Percentiles rank a stretch among this genome's conserved stretches.
Evolutionary conservation across 2,797 vertebrate genomes (phyloP).

Genomic region (Lateolabrax maculatus): DNA sequence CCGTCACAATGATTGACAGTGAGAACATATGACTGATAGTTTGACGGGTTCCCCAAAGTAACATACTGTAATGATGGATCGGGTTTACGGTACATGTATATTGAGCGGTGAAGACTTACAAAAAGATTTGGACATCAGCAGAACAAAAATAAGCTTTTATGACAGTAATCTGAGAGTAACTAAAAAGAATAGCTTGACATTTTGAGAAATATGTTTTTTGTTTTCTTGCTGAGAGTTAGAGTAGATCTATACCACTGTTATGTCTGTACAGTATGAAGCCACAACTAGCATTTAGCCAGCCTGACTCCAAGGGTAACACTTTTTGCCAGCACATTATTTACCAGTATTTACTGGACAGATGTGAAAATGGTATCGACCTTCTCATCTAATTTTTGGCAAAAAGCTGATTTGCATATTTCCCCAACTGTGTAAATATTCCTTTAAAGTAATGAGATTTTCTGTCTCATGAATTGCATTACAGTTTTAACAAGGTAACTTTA

Average conservation of each 20-base stretch:
- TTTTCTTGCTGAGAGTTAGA: neutral
- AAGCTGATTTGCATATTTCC: neutral
- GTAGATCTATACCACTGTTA: neutral
- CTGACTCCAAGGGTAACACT: too few species aligned
- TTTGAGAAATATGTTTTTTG: neutral
- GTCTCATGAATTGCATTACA: neutral
- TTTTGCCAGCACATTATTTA: too few species aligned
- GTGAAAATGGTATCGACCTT: neutral
- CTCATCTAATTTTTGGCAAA: neutral
- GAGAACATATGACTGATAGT: conserved; percentile 65
- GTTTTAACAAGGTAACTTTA: neutral
- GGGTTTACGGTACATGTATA: conserved; percentile 21
- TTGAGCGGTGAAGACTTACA: conserved; percentile 7
- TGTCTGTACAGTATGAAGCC: neutral
- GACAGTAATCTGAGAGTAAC: conserved; percentile 6
- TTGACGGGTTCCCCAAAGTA: conserved; percentile 44
- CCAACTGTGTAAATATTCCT: neutral
- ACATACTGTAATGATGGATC: conserved; percentile 48
- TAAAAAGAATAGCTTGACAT: neutral
- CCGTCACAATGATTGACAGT: conserved; percentile 71
- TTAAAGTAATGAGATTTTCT: neutral
- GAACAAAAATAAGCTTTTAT: conserved; percentile 46
- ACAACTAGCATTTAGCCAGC: too few species aligned
- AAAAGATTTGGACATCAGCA: conserved; percentile 44
- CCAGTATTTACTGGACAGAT: neutral